These are phyloP conservation scores for Iguana delicatissima DNA, from an alignment of 2,797 vertebrate species.

Conservation along the genomic window DNA sequence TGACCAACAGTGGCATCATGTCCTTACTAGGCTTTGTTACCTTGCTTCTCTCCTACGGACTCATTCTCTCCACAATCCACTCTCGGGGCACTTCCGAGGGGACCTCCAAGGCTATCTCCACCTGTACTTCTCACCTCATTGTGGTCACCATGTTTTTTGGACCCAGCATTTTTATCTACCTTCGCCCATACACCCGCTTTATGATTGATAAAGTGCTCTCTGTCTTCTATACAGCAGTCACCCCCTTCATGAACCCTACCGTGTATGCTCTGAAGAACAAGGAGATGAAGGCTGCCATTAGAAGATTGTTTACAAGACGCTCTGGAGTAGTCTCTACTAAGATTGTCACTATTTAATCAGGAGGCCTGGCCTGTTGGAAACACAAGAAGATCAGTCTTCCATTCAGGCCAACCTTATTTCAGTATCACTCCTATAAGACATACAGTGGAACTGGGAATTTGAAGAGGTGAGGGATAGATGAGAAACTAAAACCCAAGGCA, in stretches of 20 bases:
- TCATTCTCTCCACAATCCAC: conserved; percentile 39
- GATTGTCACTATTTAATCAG: not conserved
- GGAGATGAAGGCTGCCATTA: conserved; percentile 23
- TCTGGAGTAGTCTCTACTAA: not conserved
- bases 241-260: conserved; percentile 21
- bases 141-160: conserved; percentile 35
- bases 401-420: too few relatives aligned
- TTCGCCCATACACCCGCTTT: not conserved
- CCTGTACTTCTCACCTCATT: conserved; percentile 27
- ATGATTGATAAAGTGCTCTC: conserved; percentile 1
- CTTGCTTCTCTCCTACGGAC: conserved; percentile 57
- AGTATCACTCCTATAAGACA: not conserved
- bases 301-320: not conserved
- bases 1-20: conserved; percentile 66
- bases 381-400: not conserved
- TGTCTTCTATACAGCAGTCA: conserved; percentile 14
- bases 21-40: conserved; percentile 56
- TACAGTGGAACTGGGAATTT: not conserved
- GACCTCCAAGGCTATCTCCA: conserved; percentile 29
- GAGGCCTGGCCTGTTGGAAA: not conserved
- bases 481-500: not conserved
- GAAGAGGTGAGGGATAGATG: not conserved
- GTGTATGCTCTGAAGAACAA: conserved; percentile 34
- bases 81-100: not conserved
- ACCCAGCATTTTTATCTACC: conserved; percentile 24